phyloP scores from a whole-genome alignment of 2,888 invertebrate species.

The Lomographa bimaculata region DNA sequence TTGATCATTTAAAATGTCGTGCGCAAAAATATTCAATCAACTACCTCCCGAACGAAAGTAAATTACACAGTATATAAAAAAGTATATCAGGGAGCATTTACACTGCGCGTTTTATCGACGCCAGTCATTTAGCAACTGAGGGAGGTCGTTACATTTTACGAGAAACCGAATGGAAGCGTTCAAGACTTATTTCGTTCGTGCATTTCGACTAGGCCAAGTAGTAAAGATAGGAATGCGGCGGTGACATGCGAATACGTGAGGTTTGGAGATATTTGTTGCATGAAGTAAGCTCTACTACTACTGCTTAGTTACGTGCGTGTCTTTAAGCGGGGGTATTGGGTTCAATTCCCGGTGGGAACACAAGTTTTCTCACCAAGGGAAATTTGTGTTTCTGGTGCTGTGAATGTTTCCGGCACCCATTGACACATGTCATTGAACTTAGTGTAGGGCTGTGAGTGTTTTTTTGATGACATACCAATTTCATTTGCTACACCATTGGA shows the following conservation, averaged over 20 bases:
- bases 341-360: too few species aligned
- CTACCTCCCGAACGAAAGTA: constrained; percentile 11
- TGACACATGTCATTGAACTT: too few species aligned
- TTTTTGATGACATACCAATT: too few species aligned
- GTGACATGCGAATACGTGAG: constrained; percentile 8
- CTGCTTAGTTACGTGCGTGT: too few species aligned
- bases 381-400: too few species aligned
- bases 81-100: constrained; percentile 39
- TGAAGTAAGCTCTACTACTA: too few species aligned
- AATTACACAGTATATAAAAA: constrained; percentile 10
- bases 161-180: constrained; percentile 38
- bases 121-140: constrained; percentile 23
- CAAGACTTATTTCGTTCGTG: constrained; percentile 24
- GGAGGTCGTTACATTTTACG: constrained; percentile 54
- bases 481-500: too few species aligned
- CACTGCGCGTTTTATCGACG: constrained; percentile 39
- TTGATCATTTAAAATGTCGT: constrained; percentile 20
- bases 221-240: constrained; percentile 17
- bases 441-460: too few species aligned
- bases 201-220: constrained; percentile 8
- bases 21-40: constrained; percentile 21
- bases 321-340: too few species aligned
- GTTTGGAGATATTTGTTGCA: too few species aligned
- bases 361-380: too few species aligned
- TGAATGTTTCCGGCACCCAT: too few species aligned